Base-by-base conservation (phyloP, 1,140 invertebrate genomes). In the Sycophaga agraensis region DNA sequence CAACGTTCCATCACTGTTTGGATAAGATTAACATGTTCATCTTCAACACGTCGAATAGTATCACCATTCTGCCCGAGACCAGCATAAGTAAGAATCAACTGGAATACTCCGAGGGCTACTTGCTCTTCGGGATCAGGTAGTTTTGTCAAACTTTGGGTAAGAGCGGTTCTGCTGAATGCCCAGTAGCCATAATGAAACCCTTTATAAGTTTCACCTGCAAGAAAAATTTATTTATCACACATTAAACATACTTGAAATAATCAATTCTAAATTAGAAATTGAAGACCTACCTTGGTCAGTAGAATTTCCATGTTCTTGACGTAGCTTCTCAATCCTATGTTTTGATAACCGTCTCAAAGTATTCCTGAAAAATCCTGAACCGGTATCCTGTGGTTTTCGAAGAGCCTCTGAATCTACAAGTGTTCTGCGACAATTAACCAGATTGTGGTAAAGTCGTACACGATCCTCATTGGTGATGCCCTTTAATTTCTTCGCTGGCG, bases 1-100 rank as follows among this genome's bases (percentile, higher is more conserved):
- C 93, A 94, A 59, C 91, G 87, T 67, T 96, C 93, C 79, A 97
- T 86, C 50, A 97, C 87, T 0, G 86, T 87, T 80, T 98, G 95
- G 31, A 96, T 89, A 4, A 96, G 84, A 59, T 89, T 87, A 5
- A 94, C 88, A 66, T 95, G 91, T 73, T 97, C 93, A 73, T 94
- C 92, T 76, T 94, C 91, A 1, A 86, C 86, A 35, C 84, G 79
- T 64, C 84, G 81, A 49, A 83, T 83, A 42, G 80, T 82, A 63
- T 88, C 87, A 9, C 86, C 88, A 68, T 89, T 89, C 75, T 89
- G 85, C 53, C 91, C 88, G n/a, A 94, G 81, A 14, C 93, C 92
- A 45, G 92, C 89, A 75, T 92, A 95, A 0, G 89, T 89, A 6
- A 96, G 69, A 63, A 90, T 86, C 12, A 86, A 81, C 59, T 88